Conservation (phyloP, 2,888 invertebrate genomes). For the Eurytoma californica region DNA sequence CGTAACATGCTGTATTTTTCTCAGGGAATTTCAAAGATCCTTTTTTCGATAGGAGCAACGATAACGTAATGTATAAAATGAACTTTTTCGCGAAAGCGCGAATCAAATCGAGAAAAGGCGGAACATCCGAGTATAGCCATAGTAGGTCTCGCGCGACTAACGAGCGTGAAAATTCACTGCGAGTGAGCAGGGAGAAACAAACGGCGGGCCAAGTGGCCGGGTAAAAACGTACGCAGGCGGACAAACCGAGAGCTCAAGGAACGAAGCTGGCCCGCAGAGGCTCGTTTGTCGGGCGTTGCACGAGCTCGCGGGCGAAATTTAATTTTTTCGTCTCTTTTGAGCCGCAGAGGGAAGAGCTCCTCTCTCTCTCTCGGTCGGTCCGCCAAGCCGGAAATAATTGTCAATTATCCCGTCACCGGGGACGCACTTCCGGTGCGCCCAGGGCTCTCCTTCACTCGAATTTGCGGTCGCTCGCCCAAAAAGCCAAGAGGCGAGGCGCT, state of each 20-base stretch:
- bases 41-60: too few relatives aligned
- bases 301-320: slow-evolving; percentile 66
- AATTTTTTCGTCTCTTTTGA: slow-evolving; percentile 63
- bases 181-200: neutral
- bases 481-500: neutral
- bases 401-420: slow-evolving; percentile 49
- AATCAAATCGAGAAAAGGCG: too few relatives aligned
- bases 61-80: too few relatives aligned
- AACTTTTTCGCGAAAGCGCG: too few relatives aligned
- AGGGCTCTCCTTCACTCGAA: neutral
- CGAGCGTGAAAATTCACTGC: too few relatives aligned
- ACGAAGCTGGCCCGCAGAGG: neutral
- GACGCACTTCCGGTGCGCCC: neutral
- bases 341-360: neutral
- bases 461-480: neutral
- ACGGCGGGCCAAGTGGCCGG: too few relatives aligned
- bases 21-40: too few relatives aligned
- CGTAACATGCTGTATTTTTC: too few relatives aligned
- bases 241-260: too few relatives aligned
- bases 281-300: slow-evolving; percentile 67
- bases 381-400: slow-evolving; percentile 45
- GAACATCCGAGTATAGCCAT: too few relatives aligned
- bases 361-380: neutral
- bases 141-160: too few relatives aligned
- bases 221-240: too few relatives aligned